Base-by-base conservation (phyloP, 2,888 invertebrate species). In the Mythimna pallens region DNA sequence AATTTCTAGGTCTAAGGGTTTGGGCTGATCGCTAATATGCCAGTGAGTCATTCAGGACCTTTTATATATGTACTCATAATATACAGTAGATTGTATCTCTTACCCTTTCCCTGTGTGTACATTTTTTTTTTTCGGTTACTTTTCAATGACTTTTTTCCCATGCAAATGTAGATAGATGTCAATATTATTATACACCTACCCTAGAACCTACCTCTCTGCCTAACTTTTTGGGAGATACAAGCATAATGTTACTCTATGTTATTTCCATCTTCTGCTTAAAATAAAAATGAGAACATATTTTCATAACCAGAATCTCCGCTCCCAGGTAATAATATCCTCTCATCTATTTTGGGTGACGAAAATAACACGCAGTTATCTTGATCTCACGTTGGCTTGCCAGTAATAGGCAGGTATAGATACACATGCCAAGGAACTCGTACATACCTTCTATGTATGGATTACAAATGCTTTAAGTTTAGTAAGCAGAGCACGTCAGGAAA, bases 331-430 rank as follows among this genome's bases (percentile, higher is more conserved):
- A 73, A 83, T 73, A 61, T 59, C 58, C 12, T 70, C 63, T 43
- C 67, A 40, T 80, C 70, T 81, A 80, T 81, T 74, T 74, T 58
- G 54, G 76, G 67, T 74, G 65, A 65, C 62, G n/a, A 63, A 62
- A 34, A 80, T 50, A 67, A 65, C 62, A 65, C 67, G 14, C 14
- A 57, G 64, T 68, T 81, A 81, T 83, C 80, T 83, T 80, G 84
- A 81, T 81, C 80, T 63, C 34, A 47, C 67, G 65, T 69, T 52
- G 55, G 47, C n/a, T 34, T 61, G 66, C 58, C 52, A 58, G 59
- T 50, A 47, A 9, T 63, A 34, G 52, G 50, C 52, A 62, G 10
- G n/a, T 47, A 43, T 14, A 70, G 8, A 20, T 20, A 20, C 20
- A 47, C 47, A 47, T 47, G 6, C 17, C 47, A 47, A 20, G 47